Evolutionary conservation across 30 jellyfish, hydroid and myxozoan genomes (phyloP), one percentile per base, ranked within the genome.

Genomic region (Morbakka virulenta): DNA sequence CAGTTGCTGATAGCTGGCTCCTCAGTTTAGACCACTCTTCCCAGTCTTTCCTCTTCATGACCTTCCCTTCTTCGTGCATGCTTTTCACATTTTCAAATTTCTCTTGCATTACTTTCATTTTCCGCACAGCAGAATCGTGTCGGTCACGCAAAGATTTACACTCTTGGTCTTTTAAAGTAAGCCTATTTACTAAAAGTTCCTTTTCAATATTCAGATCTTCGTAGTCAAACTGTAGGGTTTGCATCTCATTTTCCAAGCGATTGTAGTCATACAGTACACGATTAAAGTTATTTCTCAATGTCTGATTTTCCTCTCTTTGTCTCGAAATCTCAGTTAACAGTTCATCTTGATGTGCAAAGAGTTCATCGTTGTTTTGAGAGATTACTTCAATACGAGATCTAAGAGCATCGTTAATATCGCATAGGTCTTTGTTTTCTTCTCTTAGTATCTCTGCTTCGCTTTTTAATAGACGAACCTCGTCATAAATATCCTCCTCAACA

Each of bases 21-120:
- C 62, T 85, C 76, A 81, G 28, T 4, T 69, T 81, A 35, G 93
- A 69, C 93, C 85, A 81, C n/a, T 81, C 61, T 29, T 81, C 93
- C 93, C 93, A 81, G 33, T 81, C 93, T 2, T 71, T 32, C 27
- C 93, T 62, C 1, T 73, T 81, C 93, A 85, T 69, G 11, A 81
- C 74, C 64, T 64, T 81, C 24, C 63, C 93, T 41, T 81, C 79
- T 11, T 21, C 36, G 36, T 2, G 31, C 1, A 53, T 63, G 32
- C 30, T n/a, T n/a, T n/a, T n/a, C n/a, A n/a, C 29, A 28, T 26
- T 71, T 22, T 81, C 85, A 20, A 41, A n/a, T 35, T 81, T 63
- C 21, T 53, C 62, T 34, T 28, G 70, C 47, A 72, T 76, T 2
- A 13, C 64, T 25, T 70, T 79, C 48, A 81, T 66, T 47, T 69